A percentile compares a stretch with the other conserved stretches of the same genome.
Evolutionary conservation across 2,113 vertebrate species (phyloP).

Genomic region (Onychostruthus taczanowskii): DNA sequence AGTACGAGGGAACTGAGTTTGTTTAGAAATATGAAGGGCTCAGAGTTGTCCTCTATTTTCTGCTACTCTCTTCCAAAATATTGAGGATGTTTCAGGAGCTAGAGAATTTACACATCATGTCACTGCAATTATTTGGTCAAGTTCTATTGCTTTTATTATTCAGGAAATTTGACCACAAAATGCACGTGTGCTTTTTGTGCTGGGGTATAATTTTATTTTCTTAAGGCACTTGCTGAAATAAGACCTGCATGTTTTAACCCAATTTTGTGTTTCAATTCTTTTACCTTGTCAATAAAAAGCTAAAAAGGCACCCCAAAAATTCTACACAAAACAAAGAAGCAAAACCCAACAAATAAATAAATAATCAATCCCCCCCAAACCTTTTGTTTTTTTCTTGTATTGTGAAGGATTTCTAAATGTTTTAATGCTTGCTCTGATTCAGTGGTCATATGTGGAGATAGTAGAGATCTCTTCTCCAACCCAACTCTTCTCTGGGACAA

Average conservation of each 20-base stretch:
- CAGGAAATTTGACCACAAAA: not conserved
- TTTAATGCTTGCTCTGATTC: not conserved
- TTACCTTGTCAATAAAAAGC: not conserved
- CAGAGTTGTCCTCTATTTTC: not conserved
- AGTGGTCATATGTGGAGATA: not conserved
- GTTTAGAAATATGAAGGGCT: not conserved
- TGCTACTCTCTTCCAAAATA: not conserved
- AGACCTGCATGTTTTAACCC: not conserved
- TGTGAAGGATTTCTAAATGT: not conserved
- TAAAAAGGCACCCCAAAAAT: not conserved
- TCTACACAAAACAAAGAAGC: not conserved
- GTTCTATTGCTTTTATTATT: not conserved
- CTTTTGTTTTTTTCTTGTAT: not conserved
- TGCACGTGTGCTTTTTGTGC: not conserved
- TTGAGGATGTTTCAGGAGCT: not conserved
- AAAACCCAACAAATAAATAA: not conserved
- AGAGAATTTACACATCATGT: not conserved
- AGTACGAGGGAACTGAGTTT: not conserved
- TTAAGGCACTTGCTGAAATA: not conserved
- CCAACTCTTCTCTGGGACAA: not conserved
- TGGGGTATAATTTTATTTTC: not conserved
- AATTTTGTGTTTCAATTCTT: not conserved
- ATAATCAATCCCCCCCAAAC: accelerated
- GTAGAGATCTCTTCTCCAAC: not conserved
- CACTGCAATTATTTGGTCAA: not conserved